Evolutionary conservation across 2,797 vertebrate species (phyloP).

Genomic region (Morus bassanus): DNA sequence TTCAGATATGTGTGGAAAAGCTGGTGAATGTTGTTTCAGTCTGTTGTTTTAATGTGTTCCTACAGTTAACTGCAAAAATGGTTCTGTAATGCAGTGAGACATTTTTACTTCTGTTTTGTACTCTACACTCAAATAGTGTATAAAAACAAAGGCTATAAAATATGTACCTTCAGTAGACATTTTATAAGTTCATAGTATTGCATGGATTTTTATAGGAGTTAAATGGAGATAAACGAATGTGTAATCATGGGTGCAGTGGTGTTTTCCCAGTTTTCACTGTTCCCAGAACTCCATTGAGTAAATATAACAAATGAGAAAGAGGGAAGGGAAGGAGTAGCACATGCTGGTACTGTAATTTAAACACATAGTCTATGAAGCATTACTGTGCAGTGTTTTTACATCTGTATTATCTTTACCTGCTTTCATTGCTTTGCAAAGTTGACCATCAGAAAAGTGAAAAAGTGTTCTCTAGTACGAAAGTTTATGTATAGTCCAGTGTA

Average conservation of each 20-base stretch:
- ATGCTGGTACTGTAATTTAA: not conserved
- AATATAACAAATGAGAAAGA: not conserved
- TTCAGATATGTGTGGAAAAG: not conserved
- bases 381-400: not conserved
- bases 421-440: not conserved
- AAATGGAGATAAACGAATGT: not conserved
- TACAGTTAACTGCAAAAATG: not conserved
- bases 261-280: not conserved
- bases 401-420: constrained; percentile 18
- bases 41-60: not conserved
- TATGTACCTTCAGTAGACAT: not conserved
- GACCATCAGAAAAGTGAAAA: not conserved
- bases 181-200: not conserved
- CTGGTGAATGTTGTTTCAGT: not conserved
- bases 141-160: not conserved
- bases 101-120: not conserved
- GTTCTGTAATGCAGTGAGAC: not conserved
- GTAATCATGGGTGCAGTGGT: not conserved
- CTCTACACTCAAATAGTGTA: not conserved
- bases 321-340: not conserved
- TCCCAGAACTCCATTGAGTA: not conserved
- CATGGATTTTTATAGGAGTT: not conserved
- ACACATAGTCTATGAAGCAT: not conserved
- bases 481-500: not conserved
- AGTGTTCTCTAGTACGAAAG: not conserved